Evolutionary conservation across 2,113 vertebrate species (phyloP), one percentile per base, ranked within the genome.

Genomic region (Microtus montanus): DNA sequence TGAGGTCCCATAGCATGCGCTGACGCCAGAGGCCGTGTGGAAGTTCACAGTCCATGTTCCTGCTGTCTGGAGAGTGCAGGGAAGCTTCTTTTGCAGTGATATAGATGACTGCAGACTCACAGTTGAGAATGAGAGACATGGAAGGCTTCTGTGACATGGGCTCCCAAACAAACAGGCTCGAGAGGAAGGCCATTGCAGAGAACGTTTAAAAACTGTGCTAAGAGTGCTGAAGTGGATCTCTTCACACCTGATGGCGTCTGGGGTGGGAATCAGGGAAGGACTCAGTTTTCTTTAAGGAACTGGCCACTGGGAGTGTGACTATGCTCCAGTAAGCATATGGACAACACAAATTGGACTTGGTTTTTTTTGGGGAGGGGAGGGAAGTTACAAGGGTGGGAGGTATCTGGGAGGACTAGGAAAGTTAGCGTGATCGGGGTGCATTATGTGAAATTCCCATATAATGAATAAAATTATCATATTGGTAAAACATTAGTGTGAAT

Each of bases 401-500:
- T 22, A 38, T 20, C 19, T 38, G 70, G 70, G 70, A 73, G 70
- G 35, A n/a, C 70, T 71, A 3, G 35, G n/a, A 73, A 38, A 38
- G 8, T 73, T 38, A 73, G 17, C 22, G 3, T 73, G 35, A 38
- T 38, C n/a, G 38, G 17, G 70, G 19, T 38, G 17, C 70, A 73
- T n/a, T 73, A 38, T 73, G n/a, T 38, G 70, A n/a, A 71, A 71
- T 20, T 71, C 19, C 3, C 17, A 71, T 20, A 38, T 71, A 38
- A 71, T 71, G 33, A 70, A 35, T n/a, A n/a, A 73, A 70, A 38
- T 38, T 22, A 38, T 38, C 20, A 38, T 22, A 20, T 73, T 38
- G 35, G 70, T 20, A 92, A 93, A 79, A 83, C 91, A 28, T 5
- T 95, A 17, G 3, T 93, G 47, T 58, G 30, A 97, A 78, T 12